A percentile compares a stretch with the other conserved stretches of the same genome.
These are phyloP conservation scores for Sarcophaga carnaria DNA, from an alignment of 2,888 invertebrate species.

Conservation along the genomic window DNA sequence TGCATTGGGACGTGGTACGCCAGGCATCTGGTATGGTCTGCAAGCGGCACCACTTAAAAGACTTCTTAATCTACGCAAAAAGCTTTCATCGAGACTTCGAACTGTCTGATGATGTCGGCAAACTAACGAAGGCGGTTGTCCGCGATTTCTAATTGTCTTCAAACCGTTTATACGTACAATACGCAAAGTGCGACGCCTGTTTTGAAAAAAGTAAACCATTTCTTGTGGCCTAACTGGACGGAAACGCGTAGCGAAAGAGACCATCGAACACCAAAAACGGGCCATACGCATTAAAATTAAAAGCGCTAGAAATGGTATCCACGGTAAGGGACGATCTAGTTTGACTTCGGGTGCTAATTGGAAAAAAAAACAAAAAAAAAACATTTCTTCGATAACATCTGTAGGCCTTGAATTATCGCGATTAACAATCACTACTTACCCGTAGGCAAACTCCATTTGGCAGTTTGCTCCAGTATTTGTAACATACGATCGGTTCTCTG, in stretches of 20 bases:
- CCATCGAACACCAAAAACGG: slow-evolving; percentile 76
- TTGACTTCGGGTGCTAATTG: slow-evolving; percentile 48
- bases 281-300: slow-evolving; percentile 76
- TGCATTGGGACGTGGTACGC: slow-evolving; percentile 35
- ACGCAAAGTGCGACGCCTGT: slow-evolving; percentile 77
- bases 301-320: slow-evolving; percentile 78
- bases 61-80: slow-evolving; percentile 71
- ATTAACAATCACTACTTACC: slow-evolving; percentile 71
- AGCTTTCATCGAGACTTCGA: not conserved
- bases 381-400: not conserved
- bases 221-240: slow-evolving; percentile 75
- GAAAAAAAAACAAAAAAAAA: slow-evolving; percentile 22
- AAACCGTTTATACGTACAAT: slow-evolving; percentile 77
- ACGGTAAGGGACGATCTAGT: slow-evolving; percentile 79
- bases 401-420: not conserved
- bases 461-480: slow-evolving; percentile 78
- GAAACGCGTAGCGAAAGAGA: slow-evolving; percentile 76
- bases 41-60: slow-evolving; percentile 76
- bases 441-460: slow-evolving; percentile 80
- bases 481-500: slow-evolving; percentile 76
- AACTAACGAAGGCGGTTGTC: slow-evolving; percentile 41
- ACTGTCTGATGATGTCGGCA: not conserved
- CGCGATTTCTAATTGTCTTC: slow-evolving; percentile 72
- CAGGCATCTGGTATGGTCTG: slow-evolving; percentile 73
- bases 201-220: slow-evolving; percentile 78